Evolutionary conservation across 2,797 vertebrate genomes (phyloP).

Genomic region (Helarctos malayanus): DNA sequence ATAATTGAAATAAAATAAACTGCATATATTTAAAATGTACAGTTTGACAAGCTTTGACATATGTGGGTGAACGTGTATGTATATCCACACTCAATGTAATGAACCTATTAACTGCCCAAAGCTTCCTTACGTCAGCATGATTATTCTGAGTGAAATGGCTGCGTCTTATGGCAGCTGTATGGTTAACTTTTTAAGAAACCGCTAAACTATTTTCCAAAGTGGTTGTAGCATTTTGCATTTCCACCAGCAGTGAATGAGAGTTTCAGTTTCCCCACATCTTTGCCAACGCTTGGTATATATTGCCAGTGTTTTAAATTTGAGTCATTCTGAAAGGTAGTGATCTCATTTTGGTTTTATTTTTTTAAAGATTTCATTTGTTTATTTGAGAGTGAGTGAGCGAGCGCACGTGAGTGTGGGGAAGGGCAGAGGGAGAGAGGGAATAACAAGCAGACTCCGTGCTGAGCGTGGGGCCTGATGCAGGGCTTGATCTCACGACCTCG

Average conservation of each 20-base stretch:
- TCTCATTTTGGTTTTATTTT: background rate
- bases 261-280: conserved; percentile 17
- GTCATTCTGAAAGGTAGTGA: background rate
- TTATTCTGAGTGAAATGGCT: background rate
- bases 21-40: background rate
- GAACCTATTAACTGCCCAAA: background rate
- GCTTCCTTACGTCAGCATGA: conserved; percentile 7
- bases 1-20: background rate
- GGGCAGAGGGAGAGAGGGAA: background rate
- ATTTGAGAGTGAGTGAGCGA: background rate
- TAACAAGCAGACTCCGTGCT: background rate
- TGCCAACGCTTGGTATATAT: background rate
- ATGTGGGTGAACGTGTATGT: background rate
- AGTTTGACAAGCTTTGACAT: background rate
- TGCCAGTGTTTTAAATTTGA: background rate
- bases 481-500: background rate
- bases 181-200: conserved; percentile 12
- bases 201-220: background rate
- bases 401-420: fast-evolving
- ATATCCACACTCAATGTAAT: background rate
- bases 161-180: background rate
- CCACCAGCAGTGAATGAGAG: background rate
- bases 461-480: background rate
- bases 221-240: background rate
- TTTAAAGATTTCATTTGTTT: background rate